Evolutionary conservation across 2,113 vertebrate genomes (phyloP), one percentile per base, ranked within the genome.

Genomic region (Nannobrachium achirus): DNA sequence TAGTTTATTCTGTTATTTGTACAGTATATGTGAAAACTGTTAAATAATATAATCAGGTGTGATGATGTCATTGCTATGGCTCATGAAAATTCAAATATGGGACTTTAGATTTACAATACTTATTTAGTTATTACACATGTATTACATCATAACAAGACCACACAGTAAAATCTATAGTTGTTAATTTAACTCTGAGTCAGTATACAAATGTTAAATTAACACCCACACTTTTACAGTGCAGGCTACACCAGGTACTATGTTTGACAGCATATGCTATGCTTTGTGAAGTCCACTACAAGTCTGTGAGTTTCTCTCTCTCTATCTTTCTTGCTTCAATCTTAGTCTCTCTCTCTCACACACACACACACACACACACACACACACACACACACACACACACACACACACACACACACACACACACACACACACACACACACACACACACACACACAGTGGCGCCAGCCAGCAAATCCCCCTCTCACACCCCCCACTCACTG

Each of bases 381-480:
- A 2, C 53, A 1, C 53, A 14, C 53, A 18, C 50, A 16, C 15
- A 0, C 50, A 16, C 16, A 8, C 50, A 16, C 16, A 16, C 15
- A 16, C 50, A 16, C 14, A 16, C 14, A 16, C 8, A 16, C 8
- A 11, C 7, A 1, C 11, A 18, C 25, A 3, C 19, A 11, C 10
- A 16, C 1, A 50, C n/a, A 50, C 59, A 71, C 20, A 63, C 57
- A 73, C 13, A 79, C 67, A 74, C 59, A 75, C 75, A 66, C 62
- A 33, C 56, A 41, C 53, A 45, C 78, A n/a, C 38, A 8, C 38
- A 81, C 75, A 79, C 79, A 73, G 90, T 93, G 93, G 94, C 93
- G 92, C 94, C 94, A 90, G 90, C 81, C 79, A 69, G 66, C 77
- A 83, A 84, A 75, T 60, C 80, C 79, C 66, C 66, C 72, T 25